phyloP scores from a whole-genome alignment of 2,888 invertebrate species.

The Pilophorus perplexus region DNA sequence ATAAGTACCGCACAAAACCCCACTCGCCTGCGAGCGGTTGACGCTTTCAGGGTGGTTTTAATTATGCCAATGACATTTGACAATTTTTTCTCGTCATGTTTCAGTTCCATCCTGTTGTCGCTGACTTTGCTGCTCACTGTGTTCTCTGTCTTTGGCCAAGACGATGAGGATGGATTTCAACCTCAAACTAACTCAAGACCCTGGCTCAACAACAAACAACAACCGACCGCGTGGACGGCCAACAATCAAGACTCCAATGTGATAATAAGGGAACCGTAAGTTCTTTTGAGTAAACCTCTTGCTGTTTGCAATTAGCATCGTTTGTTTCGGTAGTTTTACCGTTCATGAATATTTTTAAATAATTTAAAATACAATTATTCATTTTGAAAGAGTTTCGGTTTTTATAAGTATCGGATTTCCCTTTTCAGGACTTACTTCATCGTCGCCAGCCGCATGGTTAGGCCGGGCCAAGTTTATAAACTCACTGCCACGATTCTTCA shows the following conservation, averaged over 20 bases:
- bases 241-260: constrained; percentile 16
- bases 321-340: too few species aligned
- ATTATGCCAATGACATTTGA: too few species aligned
- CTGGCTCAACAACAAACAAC: constrained; percentile 30
- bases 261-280: constrained; percentile 32
- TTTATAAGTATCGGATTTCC: too few species aligned
- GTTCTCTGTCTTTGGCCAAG: constrained; percentile 12
- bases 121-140: background rate
- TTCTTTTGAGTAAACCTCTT: background rate
- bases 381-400: too few species aligned
- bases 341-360: too few species aligned
- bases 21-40: too few species aligned
- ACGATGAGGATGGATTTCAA: constrained; percentile 12
- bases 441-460: constrained; percentile 84
- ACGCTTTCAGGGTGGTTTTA: too few species aligned
- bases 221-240: constrained; percentile 20
- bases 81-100: background rate
- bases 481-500: constrained; percentile 80
- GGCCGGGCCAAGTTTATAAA: constrained; percentile 87
- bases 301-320: too few species aligned
- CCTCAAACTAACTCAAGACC: constrained; percentile 14
- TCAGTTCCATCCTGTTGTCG: constrained; percentile 7
- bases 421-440: constrained; percentile 81
- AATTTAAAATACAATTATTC: too few species aligned
- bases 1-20: too few species aligned